phyloP scores from a whole-genome alignment of 53 echinoderm and acorn worm species.

The Holothuria scabra region DNA sequence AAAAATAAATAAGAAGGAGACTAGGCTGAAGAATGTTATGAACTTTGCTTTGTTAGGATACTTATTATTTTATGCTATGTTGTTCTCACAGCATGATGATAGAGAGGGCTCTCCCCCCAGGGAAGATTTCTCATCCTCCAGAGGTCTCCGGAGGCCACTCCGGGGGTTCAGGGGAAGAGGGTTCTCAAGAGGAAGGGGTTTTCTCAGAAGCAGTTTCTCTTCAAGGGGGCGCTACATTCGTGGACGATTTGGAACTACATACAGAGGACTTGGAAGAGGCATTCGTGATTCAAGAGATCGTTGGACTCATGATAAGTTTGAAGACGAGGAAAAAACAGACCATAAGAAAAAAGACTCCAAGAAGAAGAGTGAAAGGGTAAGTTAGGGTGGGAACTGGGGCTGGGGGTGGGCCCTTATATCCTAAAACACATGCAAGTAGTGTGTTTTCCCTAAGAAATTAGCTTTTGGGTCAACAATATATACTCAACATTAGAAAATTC shows the following conservation, averaged over 20 bases:
- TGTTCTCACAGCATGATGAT: constrained; percentile 59
- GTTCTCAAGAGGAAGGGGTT: constrained; percentile 54
- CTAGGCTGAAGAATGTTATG: background rate
- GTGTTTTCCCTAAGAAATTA: too few relatives aligned
- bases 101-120: constrained; percentile 24
- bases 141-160: constrained; percentile 32
- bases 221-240: constrained; percentile 12
- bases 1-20: too few relatives aligned
- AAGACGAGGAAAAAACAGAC: constrained; percentile 41
- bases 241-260: background rate
- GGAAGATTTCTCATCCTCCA: background rate
- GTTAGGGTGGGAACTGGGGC: background rate
- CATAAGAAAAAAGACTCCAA: constrained; percentile 26
- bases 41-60: background rate
- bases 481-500: too few relatives aligned
- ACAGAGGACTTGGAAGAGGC: background rate
- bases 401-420: too few relatives aligned
- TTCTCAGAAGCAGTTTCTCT: background rate
- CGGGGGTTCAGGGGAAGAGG: constrained; percentile 49
- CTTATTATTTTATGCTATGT: background rate
- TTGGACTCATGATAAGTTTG: constrained; percentile 71
- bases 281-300: constrained; percentile 1
- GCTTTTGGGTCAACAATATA: too few relatives aligned
- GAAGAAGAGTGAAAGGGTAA: constrained; percentile 24
- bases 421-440: too few relatives aligned